These are phyloP conservation scores for Osmerus mordax DNA, from an alignment of 2,113 vertebrate genomes.

Conservation along the genomic window DNA sequence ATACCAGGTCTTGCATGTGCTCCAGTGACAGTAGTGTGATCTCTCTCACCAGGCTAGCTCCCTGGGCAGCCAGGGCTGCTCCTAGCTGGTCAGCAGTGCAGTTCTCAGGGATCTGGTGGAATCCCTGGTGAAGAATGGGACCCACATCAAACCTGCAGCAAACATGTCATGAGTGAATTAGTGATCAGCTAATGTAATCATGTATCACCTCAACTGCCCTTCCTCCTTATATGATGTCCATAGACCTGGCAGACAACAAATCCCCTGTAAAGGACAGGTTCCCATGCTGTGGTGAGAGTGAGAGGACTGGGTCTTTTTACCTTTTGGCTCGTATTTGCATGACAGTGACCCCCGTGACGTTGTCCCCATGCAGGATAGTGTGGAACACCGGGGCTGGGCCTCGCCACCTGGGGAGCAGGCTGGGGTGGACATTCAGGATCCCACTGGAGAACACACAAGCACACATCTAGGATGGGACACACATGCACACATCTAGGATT, in stretches of 20 bases:
- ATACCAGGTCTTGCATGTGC: not conserved
- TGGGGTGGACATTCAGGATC: slow-evolving; percentile 90
- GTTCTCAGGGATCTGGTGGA: slow-evolving; percentile 72
- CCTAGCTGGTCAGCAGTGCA: slow-evolving; percentile 83
- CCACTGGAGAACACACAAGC: slow-evolving; percentile 71
- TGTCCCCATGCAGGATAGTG: slow-evolving; percentile 84
- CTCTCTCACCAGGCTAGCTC: slow-evolving; percentile 79
- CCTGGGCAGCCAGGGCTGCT: slow-evolving; percentile 73
- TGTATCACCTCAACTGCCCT: no score
- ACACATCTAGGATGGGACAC: not conserved
- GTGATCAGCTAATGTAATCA: no score
- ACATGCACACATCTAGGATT: not conserved
- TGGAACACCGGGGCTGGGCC: slow-evolving; percentile 91
- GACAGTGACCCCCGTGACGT: slow-evolving; percentile 85
- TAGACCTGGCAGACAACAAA: not conserved
- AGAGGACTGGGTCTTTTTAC: slow-evolving; percentile 52
- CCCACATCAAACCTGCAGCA: slow-evolving; percentile 87
- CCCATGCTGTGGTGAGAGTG: not conserved
- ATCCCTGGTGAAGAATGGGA: slow-evolving; percentile 84
- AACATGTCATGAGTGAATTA: not conserved
- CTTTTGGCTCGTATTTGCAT: slow-evolving; percentile 91
- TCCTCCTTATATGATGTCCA: no score
- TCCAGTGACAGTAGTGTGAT: not conserved
- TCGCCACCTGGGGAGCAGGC: slow-evolving; percentile 90
- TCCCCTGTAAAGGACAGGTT: not conserved